phyloP scores from a whole-genome alignment of 2,888 invertebrate species.

The Coenonympha glycerion region DNA sequence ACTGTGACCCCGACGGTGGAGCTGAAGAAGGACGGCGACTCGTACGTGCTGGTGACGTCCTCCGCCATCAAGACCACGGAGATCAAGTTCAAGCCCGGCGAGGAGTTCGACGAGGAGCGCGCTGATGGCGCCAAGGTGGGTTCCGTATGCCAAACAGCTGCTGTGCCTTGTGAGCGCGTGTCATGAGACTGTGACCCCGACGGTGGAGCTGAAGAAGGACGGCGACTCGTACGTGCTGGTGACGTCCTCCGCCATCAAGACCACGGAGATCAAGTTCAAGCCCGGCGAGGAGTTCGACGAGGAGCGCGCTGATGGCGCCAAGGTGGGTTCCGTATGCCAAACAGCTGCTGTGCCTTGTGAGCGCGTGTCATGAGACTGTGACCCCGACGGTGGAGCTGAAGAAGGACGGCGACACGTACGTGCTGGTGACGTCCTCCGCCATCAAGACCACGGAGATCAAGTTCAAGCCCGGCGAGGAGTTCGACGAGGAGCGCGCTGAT shows the following conservation, averaged over 20 bases:
- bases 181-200: too few species aligned
- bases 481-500: constrained; percentile 93
- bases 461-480: constrained; percentile 90
- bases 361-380: too few species aligned
- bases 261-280: constrained; percentile 86
- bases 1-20: constrained; percentile 91
- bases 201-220: constrained; percentile 85
- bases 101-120: constrained; percentile 93
- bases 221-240: constrained; percentile 86
- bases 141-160: too few species aligned
- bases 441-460: constrained; percentile 90
- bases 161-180: too few species aligned
- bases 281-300: constrained; percentile 92
- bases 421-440: constrained; percentile 87
- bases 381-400: constrained; percentile 90
- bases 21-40: constrained; percentile 84
- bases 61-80: constrained; percentile 93
- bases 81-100: constrained; percentile 88
- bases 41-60: constrained; percentile 84
- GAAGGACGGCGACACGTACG: constrained; percentile 84
- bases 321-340: constrained; percentile 76
- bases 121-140: constrained; percentile 90
- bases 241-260: constrained; percentile 93
- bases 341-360: too few species aligned
- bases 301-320: constrained; percentile 92